Evolutionary conservation across 2,113 vertebrate species (phyloP), one percentile per base, ranked within the genome.

Genomic region (Speoplatyrhinus poulsoni): DNA sequence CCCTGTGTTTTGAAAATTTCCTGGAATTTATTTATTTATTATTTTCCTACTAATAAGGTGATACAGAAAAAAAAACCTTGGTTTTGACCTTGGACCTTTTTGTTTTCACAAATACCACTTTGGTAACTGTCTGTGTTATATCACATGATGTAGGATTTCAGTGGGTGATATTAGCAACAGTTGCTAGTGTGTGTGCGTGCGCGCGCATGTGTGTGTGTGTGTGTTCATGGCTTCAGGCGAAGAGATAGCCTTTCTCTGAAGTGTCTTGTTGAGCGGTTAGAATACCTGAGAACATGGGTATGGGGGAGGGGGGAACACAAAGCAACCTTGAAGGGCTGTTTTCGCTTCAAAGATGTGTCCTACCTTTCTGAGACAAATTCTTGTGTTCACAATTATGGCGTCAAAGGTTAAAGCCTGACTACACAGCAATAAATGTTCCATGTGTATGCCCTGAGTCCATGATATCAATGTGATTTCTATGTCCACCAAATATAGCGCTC

Each of bases 401-500:
- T 89, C 82, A 87, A 80, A 86, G 87, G 79, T 86, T 83, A 70
- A 85, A 89, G 82, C 85, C 86, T 90, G 88, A 89, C 79, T 82
- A 87, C 88, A 88, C 89, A 93, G 91, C 92, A 93, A 92, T 93
- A 93, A 93, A 90, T 88, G 87, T 88, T 89, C 73, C 70, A 89
- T 87, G 86, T 92, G 87, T 89, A 80, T 89, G 87, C 90, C 89
- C 89, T 82, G 81, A 83, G 71, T 82, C 63, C 84, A 83, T 79
- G 76, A 91, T 84, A 79, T 89, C 86, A 80, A 82, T 77, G 82
- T 90, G 84, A 76, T 88, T 88, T 78, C 75, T 82, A 80, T 85
- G 70, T 85, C 83, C 82, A 82, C 75, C 33, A 69, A 86, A 77
- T 36, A 74, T 82, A 75, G 64, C 78, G 76, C 68, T 76, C 65